Base-by-base conservation (phyloP, 1,140 invertebrate genomes). In the Euwallacea similis region DNA sequence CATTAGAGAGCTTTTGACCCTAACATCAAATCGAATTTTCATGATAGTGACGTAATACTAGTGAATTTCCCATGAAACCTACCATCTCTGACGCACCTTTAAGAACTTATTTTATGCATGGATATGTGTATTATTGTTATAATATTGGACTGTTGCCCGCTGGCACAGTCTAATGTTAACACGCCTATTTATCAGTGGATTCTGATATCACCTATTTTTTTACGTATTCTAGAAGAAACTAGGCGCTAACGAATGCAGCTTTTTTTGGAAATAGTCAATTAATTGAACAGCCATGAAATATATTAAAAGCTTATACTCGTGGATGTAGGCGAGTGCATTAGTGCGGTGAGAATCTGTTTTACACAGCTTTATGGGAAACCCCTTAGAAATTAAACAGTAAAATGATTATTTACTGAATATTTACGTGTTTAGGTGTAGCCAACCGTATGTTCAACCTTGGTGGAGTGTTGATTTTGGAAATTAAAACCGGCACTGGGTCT, bases 401-500 rank as follows among this genome's bases (percentile, higher is more conserved):
- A 33, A 33, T 33, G 21, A 59, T 43, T 73, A 68, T 73, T 74
- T 76, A 77, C 73, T 33, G 21, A 59, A 53, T 73, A 68, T 73
- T 74, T 76, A 77, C 73, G 61, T 73, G 75, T 46, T 71, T 60
- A 1, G 54, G 54, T 13, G 46, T 50, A 9, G 50, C 59, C 9
- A 75, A 41, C 3, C 69, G 55, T 9, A 73, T 59, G 42, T 73
- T 77, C 42, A 76, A 54, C 69, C 75, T 77, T 3, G 70, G 58
- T 1, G 75, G 75, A 42, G 68, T 67, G 33, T 73, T 66, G 6
- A 75, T 55, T 13, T 69, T 68, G 44, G 54, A 56, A 16, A 69
- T 44, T 6, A 73, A 50, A 54, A 72, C 13, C n/a, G 66, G 67
- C 41, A 67, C 74, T 77, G 84, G 73, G 50, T 81, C 81, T 65